Percentiles rank a stretch among this genome's conserved stretches.
Conservation (phyloP, 2,888 invertebrate species). For the Drosophila pseudotalamancana region DNA sequence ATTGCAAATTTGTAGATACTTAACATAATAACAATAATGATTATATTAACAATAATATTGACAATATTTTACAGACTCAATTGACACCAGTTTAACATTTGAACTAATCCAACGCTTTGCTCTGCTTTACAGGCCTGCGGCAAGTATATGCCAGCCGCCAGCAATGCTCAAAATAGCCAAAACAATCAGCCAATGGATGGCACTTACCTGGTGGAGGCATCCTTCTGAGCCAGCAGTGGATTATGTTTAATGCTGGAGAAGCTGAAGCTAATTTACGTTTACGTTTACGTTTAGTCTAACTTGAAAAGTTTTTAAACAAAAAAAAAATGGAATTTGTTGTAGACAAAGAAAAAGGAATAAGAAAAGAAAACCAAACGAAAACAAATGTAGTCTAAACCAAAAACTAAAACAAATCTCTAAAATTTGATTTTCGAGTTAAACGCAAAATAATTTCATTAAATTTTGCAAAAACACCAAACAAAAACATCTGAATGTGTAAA, state of each 20-base stretch:
- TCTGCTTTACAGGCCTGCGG: constrained; percentile 88
- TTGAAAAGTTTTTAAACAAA: constrained; percentile 67
- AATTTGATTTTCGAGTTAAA: constrained; percentile 70
- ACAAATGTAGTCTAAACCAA: constrained; percentile 30
- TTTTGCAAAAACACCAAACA: constrained; percentile 34
- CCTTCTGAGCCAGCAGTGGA: constrained; percentile 86
- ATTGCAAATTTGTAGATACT: neutral
- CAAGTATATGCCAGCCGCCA: constrained; percentile 94
- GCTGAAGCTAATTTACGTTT: constrained; percentile 64
- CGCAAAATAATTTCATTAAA: constrained; percentile 35
- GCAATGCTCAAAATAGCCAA: constrained; percentile 92
- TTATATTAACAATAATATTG: neutral
- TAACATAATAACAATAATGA: constrained; percentile 1
- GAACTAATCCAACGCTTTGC: constrained; percentile 7
- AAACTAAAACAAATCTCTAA: constrained; percentile 48
- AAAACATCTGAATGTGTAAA: constrained; percentile 53
- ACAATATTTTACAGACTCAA: neutral
- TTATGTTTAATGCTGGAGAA: constrained; percentile 7
- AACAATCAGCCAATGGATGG: constrained; percentile 93
- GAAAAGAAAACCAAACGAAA: constrained; percentile 18
- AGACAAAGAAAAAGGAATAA: constrained; percentile 36
- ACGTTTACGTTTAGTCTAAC: constrained; percentile 68
- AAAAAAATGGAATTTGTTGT: constrained; percentile 58
- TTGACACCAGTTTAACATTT: neutral
- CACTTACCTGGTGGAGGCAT: constrained; percentile 93